phyloP scores from a whole-genome alignment of 2,888 invertebrate genomes.

The Epistrophe grossulariae region DNA sequence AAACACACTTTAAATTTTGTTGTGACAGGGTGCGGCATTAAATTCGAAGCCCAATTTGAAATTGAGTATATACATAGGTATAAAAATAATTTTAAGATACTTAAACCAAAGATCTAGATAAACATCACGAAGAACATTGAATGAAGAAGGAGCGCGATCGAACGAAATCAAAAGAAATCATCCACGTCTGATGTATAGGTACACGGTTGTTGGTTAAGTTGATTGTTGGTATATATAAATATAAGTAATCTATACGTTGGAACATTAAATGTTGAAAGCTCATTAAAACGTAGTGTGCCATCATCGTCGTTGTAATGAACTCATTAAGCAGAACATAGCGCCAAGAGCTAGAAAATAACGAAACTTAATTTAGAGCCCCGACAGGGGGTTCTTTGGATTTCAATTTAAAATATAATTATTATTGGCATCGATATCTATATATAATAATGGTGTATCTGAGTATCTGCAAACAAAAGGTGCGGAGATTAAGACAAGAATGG shows the following conservation, averaged over 20 bases:
- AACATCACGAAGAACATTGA: conserved; percentile 34
- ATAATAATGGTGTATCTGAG: not conserved
- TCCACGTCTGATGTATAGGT: conserved; percentile 4
- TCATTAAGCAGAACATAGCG: conserved; percentile 54
- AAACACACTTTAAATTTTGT: no score
- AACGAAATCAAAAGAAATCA: conserved; percentile 25
- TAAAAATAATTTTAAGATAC: conserved; percentile 33
- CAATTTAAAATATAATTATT: conserved; percentile 68
- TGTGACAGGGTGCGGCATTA: conserved; percentile 47
- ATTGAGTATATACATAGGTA: not conserved
- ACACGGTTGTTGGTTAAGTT: not conserved
- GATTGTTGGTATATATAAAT: not conserved
- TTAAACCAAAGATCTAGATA: conserved; percentile 48
- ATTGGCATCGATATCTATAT: conserved; percentile 33
- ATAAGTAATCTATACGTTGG: not conserved
- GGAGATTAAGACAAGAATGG: conserved; percentile 24
- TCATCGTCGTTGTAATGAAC: conserved; percentile 48
- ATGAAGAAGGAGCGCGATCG: conserved; percentile 14
- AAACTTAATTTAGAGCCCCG: conserved; percentile 65
- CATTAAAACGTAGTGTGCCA: conserved; percentile 58
- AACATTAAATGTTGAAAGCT: conserved; percentile 48
- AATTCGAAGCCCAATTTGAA: conserved; percentile 39
- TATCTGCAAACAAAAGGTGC: conserved; percentile 53
- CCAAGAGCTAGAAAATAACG: conserved; percentile 58
- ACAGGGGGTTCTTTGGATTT: conserved; percentile 47